These are phyloP conservation scores for Muscicapa comitata DNA, from an alignment of 2,797 vertebrate genomes.

Conservation along the genomic window DNA sequence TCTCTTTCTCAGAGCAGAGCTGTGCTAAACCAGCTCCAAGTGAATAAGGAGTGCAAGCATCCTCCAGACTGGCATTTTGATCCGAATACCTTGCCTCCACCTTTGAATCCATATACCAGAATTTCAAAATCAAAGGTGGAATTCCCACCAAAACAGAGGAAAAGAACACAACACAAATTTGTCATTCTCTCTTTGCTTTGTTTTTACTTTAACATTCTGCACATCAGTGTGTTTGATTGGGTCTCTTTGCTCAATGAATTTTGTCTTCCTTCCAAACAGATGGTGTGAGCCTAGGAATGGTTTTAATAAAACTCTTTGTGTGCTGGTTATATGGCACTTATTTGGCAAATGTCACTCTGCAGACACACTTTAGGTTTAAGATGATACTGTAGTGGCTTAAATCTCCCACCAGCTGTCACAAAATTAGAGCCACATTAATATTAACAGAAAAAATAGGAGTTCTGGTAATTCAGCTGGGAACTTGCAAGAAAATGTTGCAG, in stretches of 20 bases:
- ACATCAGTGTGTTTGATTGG: conserved; percentile 26
- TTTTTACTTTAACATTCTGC: background rate
- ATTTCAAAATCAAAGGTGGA: background rate
- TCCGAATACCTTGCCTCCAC: fast-evolving
- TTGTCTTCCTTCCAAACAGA: conserved; percentile 61
- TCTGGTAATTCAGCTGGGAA: background rate
- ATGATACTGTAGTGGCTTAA: conserved; percentile 4
- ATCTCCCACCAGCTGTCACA: conserved; percentile 37
- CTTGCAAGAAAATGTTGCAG: background rate
- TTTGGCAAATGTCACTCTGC: conserved; percentile 46
- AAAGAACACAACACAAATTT: background rate
- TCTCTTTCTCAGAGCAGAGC: background rate
- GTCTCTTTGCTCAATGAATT: conserved; percentile 35
- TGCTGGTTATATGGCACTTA: conserved; percentile 39
- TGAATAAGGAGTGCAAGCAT: background rate
- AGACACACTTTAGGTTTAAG: conserved; percentile 42
- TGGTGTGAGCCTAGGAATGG: conserved; percentile 4
- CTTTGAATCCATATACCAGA: background rate
- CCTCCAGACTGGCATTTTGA: background rate
- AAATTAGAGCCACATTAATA: conserved; percentile 32
- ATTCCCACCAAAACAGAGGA: background rate
- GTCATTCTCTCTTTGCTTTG: background rate
- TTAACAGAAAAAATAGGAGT: background rate
- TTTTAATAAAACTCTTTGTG: conserved; percentile 54
- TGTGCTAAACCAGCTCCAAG: background rate